These are phyloP conservation scores for Aix galericulata DNA, from an alignment of 2,113 vertebrate species.

Conservation along the genomic window DNA sequence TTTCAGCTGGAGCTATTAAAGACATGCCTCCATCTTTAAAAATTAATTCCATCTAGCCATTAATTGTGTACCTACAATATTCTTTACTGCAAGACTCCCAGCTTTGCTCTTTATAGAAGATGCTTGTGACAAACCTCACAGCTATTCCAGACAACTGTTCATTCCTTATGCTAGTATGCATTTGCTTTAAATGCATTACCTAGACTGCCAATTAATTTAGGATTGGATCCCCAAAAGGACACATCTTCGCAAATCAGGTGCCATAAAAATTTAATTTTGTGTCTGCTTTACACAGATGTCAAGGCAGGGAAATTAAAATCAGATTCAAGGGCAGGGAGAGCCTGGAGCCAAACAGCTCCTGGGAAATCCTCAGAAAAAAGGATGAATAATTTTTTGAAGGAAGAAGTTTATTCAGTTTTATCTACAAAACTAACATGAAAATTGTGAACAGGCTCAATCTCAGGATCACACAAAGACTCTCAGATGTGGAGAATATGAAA, in stretches of 20 bases:
- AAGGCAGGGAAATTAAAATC: neutral
- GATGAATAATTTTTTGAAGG: accelerated
- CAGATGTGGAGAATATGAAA: neutral
- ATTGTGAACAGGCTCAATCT: neutral
- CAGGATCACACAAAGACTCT: neutral
- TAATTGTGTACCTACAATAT: neutral
- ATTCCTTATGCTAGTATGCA: neutral
- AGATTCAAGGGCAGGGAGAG: neutral
- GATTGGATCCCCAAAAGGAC: neutral
- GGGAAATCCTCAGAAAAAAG: neutral
- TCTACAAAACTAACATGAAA: neutral
- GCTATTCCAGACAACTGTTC: neutral
- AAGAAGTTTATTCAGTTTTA: neutral
- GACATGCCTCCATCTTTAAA: accelerated
- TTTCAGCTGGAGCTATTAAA: neutral
- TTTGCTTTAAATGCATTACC: neutral
- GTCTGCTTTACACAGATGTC: neutral
- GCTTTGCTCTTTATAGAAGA: neutral
- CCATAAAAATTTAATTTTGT: neutral
- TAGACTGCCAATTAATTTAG: neutral
- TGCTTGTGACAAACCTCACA: neutral
- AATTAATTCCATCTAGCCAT: neutral
- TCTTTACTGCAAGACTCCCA: neutral
- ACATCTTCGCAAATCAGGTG: neutral
- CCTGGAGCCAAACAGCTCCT: neutral